phyloP scores from a whole-genome alignment of 2,888 invertebrate genomes.

The Platycnemis pennipes region DNA sequence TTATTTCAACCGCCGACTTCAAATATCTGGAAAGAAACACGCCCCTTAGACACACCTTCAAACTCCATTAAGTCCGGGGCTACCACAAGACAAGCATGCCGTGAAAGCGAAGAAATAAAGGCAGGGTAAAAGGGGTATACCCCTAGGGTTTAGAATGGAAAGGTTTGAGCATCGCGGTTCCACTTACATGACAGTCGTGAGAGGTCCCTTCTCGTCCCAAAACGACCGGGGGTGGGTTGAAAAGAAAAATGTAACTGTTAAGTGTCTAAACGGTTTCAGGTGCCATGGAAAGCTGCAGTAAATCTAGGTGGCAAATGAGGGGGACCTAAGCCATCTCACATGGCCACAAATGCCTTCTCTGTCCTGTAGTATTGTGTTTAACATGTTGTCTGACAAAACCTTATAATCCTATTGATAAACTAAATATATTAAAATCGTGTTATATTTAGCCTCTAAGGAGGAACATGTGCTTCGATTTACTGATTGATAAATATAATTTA shows the following conservation, averaged over 20 bases:
- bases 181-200: not conserved
- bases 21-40: conserved; percentile 57
- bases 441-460: no score
- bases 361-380: no score
- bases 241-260: not conserved
- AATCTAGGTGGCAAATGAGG: not conserved
- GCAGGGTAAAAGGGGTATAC: not conserved
- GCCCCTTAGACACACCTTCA: not conserved
- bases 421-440: no score
- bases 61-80: not conserved
- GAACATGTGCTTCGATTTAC: no score
- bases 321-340: not conserved
- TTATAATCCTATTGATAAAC: no score
- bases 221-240: not conserved
- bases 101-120: not conserved
- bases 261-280: not conserved
- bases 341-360: not conserved
- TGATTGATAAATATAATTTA: no score
- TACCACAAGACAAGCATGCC: not conserved
- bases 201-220: not conserved
- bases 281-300: not conserved
- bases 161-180: not conserved
- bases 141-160: not conserved
- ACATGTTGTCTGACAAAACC: no score
- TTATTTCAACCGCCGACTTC: conserved; percentile 46